Evolutionary conservation across 2,113 vertebrate genomes (phyloP).

Genomic region (Microcebus lehilahytsara): DNA sequence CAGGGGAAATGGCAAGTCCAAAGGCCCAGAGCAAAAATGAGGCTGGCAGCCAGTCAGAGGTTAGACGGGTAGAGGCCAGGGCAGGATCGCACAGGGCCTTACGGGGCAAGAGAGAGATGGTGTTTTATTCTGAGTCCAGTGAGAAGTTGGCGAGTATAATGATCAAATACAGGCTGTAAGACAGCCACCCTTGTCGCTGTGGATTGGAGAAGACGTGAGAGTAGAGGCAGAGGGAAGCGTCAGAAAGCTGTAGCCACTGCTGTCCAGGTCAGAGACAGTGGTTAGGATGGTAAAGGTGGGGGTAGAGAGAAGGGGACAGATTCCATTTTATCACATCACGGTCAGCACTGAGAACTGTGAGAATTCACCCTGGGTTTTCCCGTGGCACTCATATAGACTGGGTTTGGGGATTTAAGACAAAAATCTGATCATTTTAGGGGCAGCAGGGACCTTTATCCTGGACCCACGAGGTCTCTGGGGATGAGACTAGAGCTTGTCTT

Average conservation of each 20-base stretch:
- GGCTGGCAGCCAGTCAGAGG: background rate
- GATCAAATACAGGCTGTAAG: background rate
- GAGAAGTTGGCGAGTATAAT: background rate
- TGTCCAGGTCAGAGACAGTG: background rate
- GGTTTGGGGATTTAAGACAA: background rate
- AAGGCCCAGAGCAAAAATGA: background rate
- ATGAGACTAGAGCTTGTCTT: background rate
- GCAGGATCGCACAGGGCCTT: background rate
- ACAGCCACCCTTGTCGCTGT: background rate
- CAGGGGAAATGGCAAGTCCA: background rate
- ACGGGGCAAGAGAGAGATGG: background rate
- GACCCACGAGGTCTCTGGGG: background rate
- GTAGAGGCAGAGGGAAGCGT: background rate
- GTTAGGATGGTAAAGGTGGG: background rate
- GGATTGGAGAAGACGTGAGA: background rate
- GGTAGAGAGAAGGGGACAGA: background rate
- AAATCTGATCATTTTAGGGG: background rate
- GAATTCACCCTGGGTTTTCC: background rate
- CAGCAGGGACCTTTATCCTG: background rate
- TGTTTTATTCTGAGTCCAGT: background rate
- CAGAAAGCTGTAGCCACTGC: background rate
- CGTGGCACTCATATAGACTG: accelerated
- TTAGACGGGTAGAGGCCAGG: background rate
- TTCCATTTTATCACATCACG: background rate
- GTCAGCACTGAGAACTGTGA: background rate